Percentiles rank a stretch among this genome's conserved stretches.
phyloP scores from a whole-genome alignment of 2,888 invertebrate genomes.

The Prosapia bicincta region DNA sequence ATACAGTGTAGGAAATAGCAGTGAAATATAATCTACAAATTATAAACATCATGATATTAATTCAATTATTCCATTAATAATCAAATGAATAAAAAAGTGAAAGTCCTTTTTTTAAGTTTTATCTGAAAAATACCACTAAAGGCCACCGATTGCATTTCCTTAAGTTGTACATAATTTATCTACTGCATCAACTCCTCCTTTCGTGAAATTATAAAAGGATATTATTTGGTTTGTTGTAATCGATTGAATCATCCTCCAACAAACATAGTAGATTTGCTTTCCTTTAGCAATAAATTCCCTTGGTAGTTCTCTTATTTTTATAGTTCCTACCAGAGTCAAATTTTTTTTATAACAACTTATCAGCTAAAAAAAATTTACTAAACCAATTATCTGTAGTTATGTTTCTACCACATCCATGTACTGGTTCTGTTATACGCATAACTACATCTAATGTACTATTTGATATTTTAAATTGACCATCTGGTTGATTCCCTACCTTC shows the following conservation, averaged over 20 bases:
- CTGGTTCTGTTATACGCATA: background rate
- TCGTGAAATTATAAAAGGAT: slow-evolving; percentile 7
- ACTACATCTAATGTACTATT: background rate
- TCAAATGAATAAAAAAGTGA: no score
- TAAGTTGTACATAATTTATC: slow-evolving; percentile 8
- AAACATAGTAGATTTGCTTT: background rate
- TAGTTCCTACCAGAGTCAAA: slow-evolving; percentile 4
- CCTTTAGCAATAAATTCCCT: background rate
- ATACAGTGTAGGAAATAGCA: no score
- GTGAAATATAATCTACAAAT: no score
- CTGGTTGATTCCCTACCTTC: slow-evolving; percentile 10
- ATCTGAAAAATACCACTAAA: slow-evolving; percentile 5
- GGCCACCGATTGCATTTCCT: slow-evolving; percentile 4
- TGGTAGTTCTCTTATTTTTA: no score
- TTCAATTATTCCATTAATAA: no score
- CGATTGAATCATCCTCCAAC: background rate
- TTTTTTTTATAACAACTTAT: background rate
- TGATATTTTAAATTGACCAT: slow-evolving; percentile 4
- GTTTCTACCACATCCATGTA: slow-evolving; percentile 10
- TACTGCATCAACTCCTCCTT: slow-evolving; percentile 15
- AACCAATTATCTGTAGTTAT: slow-evolving; percentile 20
- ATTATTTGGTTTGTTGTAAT: slow-evolving; percentile 10
- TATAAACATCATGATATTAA: no score
- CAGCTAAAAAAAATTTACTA: background rate
- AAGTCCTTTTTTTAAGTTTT: no score